Evolutionary conservation across 2,888 invertebrate genomes (phyloP), one percentile per base, ranked within the genome.

Genomic region (Pilophorus perplexus): DNA sequence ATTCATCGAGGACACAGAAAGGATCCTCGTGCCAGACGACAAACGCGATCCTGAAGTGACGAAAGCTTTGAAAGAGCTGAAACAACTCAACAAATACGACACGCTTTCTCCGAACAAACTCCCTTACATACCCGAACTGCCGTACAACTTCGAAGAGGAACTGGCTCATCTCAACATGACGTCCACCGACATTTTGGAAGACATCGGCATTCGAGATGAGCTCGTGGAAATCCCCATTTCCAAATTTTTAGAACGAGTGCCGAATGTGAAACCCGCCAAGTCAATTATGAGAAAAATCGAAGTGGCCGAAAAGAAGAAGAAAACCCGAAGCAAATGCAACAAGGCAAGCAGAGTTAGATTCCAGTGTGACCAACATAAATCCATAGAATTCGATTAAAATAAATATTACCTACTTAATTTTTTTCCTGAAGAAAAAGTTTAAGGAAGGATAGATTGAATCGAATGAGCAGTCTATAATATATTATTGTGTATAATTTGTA

Each of bases 241-340:
- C 2, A 27, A 20, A 28, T 46, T 62, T 18, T 8, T 62, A 2
- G 33, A 62, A 2, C n/a, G 33, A 6, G 14, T 48, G 18, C 25
- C 16, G 6, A 18, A 44, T 46, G n/a, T 28, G 46, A 44, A 62
- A 16, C 46, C 62, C 12, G 62, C 62, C 5, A 62, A 62, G n/a
- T 62, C 62, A 12, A 62, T 62, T 10, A 48, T 62, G 62, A 62
- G 48, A 22, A 62, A 46, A 33, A 62, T 62, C 12, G 62, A 62
- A 46, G 62, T 38, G 2, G 14, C 22, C 12, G 55, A 55, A 12
- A 55, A 18, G 38, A 55, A 38, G 22, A 55, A 37, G 16, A n/a
- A 10, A 6, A 2, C 2, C 3, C 22, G 38, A 6, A 38, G 4
- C 3, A 52, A 28, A 14, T 28, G 18, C 1, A 52, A 52, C 10